phyloP scores from a whole-genome alignment of 1,140 invertebrate genomes.

The Triops longicaudatus region DNA sequence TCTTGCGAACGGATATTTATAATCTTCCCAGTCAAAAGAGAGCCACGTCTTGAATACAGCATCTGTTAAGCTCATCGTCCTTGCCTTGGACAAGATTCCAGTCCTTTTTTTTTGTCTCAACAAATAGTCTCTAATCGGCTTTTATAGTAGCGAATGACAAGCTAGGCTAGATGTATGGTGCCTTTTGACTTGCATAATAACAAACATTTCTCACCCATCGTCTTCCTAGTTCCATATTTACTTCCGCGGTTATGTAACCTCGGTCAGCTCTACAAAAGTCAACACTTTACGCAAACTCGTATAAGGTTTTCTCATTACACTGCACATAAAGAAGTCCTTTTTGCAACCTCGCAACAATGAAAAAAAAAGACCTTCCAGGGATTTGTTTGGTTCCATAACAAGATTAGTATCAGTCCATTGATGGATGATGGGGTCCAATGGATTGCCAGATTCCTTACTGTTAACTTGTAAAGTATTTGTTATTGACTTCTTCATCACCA shows the following conservation, averaged over 20 bases:
- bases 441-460: neutral
- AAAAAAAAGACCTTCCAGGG: neutral
- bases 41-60: neutral
- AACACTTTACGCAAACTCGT: neutral
- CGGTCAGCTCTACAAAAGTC: neutral
- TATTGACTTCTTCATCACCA: slow-evolving; percentile 15
- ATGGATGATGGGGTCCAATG: neutral
- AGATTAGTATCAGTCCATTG: neutral
- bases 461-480: neutral
- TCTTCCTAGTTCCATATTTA: neutral
- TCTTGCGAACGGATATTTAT: neutral
- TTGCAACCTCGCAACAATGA: neutral
- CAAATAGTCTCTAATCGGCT: neutral
- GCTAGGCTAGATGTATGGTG: slow-evolving; percentile 1
- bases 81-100: neutral
- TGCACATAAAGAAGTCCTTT: neutral
- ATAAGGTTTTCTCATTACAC: neutral
- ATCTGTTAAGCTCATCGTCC: slow-evolving; percentile 11
- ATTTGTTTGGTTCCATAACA: neutral
- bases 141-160: slow-evolving; percentile 2
- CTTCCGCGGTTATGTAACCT: neutral
- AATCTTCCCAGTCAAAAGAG: neutral
- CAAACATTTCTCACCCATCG: neutral
- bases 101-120: neutral
- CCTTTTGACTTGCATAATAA: neutral